phyloP scores from a whole-genome alignment of 2,113 vertebrate species.

The Dascyllus trimaculatus region DNA sequence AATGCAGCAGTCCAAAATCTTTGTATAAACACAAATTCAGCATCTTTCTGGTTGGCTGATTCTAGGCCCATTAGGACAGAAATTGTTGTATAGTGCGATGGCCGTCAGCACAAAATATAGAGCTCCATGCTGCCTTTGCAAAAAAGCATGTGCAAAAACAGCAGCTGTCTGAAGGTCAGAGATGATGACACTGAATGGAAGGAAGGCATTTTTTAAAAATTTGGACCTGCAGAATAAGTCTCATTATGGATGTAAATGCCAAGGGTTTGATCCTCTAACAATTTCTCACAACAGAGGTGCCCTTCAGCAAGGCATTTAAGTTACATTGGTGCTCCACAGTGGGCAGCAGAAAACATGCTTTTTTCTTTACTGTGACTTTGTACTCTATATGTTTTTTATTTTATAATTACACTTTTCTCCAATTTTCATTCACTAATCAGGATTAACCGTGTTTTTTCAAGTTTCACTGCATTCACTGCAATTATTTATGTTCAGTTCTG shows the following conservation, averaged over 20 bases:
- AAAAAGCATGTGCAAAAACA: background rate
- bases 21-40: constrained; percentile 28
- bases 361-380: background rate
- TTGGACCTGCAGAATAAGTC: constrained; percentile 16
- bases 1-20: constrained; percentile 15
- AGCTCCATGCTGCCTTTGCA: background rate
- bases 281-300: background rate
- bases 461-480: background rate
- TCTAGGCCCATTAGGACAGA: background rate
- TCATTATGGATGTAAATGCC: constrained; percentile 30
- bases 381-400: background rate
- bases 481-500: too few relatives aligned
- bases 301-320: background rate
- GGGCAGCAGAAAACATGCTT: background rate
- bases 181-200: constrained; percentile 15
- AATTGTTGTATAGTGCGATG: background rate
- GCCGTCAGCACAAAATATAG: constrained; percentile 37
- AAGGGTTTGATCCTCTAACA: background rate
- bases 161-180: constrained; percentile 41
- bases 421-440: background rate
- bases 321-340: background rate
- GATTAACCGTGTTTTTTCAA: background rate
- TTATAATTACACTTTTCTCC: background rate
- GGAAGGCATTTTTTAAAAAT: constrained; percentile 23
- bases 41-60: constrained; percentile 9